Percentiles rank a stretch among this genome's conserved stretches.
Conservation (phyloP, 2,888 invertebrate genomes). For the Andrena bucephala region DNA sequence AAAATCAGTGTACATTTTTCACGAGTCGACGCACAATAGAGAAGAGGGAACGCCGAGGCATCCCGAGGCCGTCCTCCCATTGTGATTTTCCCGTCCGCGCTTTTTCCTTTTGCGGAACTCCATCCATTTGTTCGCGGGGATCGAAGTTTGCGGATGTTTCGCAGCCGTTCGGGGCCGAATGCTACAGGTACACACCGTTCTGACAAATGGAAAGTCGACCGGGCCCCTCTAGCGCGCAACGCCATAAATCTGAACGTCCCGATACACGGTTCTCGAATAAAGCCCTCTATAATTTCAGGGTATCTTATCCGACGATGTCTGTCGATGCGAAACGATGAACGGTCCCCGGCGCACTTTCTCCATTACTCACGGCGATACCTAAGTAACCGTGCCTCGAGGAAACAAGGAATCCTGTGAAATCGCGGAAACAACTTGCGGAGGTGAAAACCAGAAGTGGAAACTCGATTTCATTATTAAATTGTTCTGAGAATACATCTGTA, state of each 20-base stretch:
- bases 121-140: slow-evolving; percentile 72
- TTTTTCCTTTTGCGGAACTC: slow-evolving; percentile 69
- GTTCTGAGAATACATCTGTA: neutral
- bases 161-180: slow-evolving; percentile 63
- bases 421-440: neutral
- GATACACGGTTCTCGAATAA: slow-evolving; percentile 68
- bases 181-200: slow-evolving; percentile 69
- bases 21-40: slow-evolving; percentile 72
- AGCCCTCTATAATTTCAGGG: slow-evolving; percentile 64
- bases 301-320: slow-evolving; percentile 66
- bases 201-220: slow-evolving; percentile 73
- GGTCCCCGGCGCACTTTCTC: slow-evolving; percentile 44
- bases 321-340: slow-evolving; percentile 65
- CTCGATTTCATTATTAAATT: neutral
- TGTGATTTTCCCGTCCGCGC: slow-evolving; percentile 71
- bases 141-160: slow-evolving; percentile 73
- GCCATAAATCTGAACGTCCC: slow-evolving; percentile 67
- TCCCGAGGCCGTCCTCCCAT: slow-evolving; percentile 62
- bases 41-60: slow-evolving; percentile 58
- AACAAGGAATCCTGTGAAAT: slow-evolving; percentile 27
- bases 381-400: slow-evolving; percentile 19
- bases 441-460: neutral
- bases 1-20: slow-evolving; percentile 75
- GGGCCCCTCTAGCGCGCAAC: slow-evolving; percentile 47
- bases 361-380: slow-evolving; percentile 29